A percentile compares a stretch with the other conserved stretches of the same genome.
Evolutionary conservation across 2,797 vertebrate species (phyloP).

Genomic region (Caiman crocodilus): DNA sequence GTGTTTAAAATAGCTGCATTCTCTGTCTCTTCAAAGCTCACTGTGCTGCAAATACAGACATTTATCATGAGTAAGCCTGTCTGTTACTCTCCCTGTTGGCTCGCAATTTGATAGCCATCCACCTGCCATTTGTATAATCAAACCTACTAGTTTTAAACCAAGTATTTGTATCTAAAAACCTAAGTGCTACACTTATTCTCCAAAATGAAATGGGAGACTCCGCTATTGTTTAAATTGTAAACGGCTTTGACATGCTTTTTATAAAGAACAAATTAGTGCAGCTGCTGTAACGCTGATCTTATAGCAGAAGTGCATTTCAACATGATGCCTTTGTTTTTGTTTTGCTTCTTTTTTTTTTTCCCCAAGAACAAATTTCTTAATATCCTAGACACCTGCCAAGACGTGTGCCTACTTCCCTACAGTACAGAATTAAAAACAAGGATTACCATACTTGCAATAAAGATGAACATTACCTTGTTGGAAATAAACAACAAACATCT

Average conservation of each 20-base stretch:
- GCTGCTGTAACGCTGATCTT: constrained; percentile 27
- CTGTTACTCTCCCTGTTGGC: neutral
- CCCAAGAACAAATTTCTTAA: neutral
- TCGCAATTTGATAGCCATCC: neutral
- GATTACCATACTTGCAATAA: neutral
- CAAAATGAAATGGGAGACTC: neutral
- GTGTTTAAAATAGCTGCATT: neutral
- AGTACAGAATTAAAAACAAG: neutral
- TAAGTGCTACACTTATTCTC: constrained; percentile 21
- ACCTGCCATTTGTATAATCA: constrained; percentile 43
- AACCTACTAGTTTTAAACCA: constrained; percentile 17
- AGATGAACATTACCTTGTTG: neutral
- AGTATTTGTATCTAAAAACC: neutral
- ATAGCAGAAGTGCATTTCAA: neutral
- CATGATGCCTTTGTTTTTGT: neutral
- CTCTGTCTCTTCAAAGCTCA: neutral
- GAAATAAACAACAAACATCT: too few relatives aligned
- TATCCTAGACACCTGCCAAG: constrained; percentile 39
- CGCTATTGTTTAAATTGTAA: neutral
- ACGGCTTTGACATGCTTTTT: neutral
- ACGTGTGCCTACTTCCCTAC: neutral
- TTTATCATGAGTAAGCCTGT: neutral
- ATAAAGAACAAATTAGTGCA: neutral
- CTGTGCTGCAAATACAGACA: neutral
- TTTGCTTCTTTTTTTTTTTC: neutral